phyloP scores from a whole-genome alignment of 2,113 vertebrate species.

The Lepidothrix coronata region DNA sequence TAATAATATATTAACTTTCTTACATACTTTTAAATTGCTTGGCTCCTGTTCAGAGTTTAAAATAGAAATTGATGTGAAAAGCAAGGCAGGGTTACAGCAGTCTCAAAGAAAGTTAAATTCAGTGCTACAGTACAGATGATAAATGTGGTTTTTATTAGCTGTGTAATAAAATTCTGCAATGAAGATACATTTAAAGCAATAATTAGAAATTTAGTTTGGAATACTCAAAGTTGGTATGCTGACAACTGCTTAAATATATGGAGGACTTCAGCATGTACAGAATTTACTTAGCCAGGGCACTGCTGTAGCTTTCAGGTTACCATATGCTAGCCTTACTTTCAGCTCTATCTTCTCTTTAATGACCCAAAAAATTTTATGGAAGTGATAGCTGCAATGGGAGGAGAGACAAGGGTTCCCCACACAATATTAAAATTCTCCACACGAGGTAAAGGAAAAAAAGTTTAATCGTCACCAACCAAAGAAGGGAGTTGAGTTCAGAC shows the following conservation, averaged over 20 bases:
- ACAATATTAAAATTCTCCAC: neutral
- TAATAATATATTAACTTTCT: neutral
- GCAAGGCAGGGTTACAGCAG: neutral
- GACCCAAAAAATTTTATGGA: neutral
- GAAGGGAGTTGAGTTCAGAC: neutral
- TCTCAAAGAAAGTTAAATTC: neutral
- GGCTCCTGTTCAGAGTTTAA: neutral
- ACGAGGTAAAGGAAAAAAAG: neutral
- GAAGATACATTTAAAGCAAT: neutral
- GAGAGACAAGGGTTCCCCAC: neutral
- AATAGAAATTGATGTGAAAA: conserved; percentile 5
- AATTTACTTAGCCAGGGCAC: neutral
- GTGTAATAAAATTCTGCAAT: neutral
- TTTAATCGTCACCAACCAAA: neutral
- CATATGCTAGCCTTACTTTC: neutral
- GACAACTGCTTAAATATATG: neutral
- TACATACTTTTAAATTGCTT: neutral
- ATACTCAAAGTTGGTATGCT: neutral
- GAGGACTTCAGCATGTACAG: neutral
- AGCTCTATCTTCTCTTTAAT: neutral
- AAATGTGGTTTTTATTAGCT: neutral
- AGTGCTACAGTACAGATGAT: neutral
- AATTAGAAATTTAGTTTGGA: neutral
- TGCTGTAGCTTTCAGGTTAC: neutral
- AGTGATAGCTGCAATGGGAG: neutral